Evolutionary conservation across 1,140 invertebrate genomes (phyloP).

Genomic region (Trichoplusia ni): DNA sequence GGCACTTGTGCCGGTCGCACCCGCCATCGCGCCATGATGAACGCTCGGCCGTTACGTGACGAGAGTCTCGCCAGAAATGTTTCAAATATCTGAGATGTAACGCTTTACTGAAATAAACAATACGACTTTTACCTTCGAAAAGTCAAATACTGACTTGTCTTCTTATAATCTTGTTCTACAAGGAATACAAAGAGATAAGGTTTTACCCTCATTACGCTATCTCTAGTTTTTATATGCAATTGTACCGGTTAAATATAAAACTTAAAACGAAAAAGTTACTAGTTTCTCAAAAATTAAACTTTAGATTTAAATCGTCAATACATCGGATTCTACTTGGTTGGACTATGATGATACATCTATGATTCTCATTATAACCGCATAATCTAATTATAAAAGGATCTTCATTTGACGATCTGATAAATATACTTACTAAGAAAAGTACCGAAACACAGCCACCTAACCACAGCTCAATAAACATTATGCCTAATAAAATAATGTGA

Average conservation of each 20-base stretch:
- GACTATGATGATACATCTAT: slow-evolving; percentile 36
- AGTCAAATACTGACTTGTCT: no score
- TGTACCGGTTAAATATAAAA: no score
- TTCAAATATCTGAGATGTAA: slow-evolving; percentile 6
- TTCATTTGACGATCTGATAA: slow-evolving; percentile 43
- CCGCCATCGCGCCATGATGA: slow-evolving; percentile 21
- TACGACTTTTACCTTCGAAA: background rate
- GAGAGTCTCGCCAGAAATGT: slow-evolving; percentile 3
- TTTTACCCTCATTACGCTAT: no score
- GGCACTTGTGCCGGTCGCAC: slow-evolving; percentile 1
- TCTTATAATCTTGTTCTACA: no score
- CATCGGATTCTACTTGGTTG: background rate
- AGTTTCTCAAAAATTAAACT: no score
- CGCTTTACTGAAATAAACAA: slow-evolving; percentile 1
- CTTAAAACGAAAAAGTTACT: no score
- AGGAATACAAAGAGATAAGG: no score
- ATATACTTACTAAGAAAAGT: no score
- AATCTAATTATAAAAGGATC: slow-evolving; percentile 51
- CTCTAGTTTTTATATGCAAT: no score
- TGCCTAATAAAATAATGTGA: slow-evolving; percentile 1
- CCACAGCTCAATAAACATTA: no score
- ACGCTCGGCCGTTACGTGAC: slow-evolving; percentile 15
- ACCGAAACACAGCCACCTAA: no score
- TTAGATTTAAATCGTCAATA: background rate
- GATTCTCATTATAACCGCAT: slow-evolving; percentile 36